Base-by-base conservation (phyloP, 2,113 vertebrate genomes). In the Bettongia penicillata region DNA sequence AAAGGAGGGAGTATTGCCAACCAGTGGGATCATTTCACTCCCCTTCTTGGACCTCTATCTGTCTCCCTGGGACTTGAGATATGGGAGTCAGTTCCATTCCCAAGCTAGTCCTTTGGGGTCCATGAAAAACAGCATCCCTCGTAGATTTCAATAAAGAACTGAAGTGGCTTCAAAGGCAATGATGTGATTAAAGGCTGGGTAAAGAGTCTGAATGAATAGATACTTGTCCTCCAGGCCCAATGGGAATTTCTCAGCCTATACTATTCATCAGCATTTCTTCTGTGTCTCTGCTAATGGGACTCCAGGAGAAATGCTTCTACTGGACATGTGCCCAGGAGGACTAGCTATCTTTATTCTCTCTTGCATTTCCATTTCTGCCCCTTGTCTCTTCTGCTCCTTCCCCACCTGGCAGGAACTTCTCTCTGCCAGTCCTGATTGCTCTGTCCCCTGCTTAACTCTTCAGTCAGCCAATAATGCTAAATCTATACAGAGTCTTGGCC, bases 221-320 rank as follows among this genome's bases (percentile, higher is more conserved):
- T 91, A 53, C 43, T 19, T 68, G 57, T 12, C 24, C 6, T 55
- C 95, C 52, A 61, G 31, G 68, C 91, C 43, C 96, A 43, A 95
- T 37, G 90, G 26, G 94, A 97, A 51, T 91, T 94, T 51, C 90
- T 96, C 95, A 84, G 90, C 47, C 53, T 97, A 9, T 91, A 93
- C 55, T 47, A 84, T 96, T 93, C 91, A 89, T 93, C 91, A 95
- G 23, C 93, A 49, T 96, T 96, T 97, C 50, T 94, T 96, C 47
- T 96, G 77, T 77, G 51, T 84, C 68, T 89, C 92, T 92, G 53
- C 89, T 96, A 61, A 53, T 26, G 53, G 89, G 90, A 37, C 14
- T 51, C 28, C 90, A 51, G 53, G 89, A 96, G 94, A 94, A 95
- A 95, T 31, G 77, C 94, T 96, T 49, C 89, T 95, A 50, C 93